A percentile compares a stretch with the other conserved stretches of the same genome.
Evolutionary conservation across 2,888 invertebrate species (phyloP).

Genomic region (Trichopria drosophilae): DNA sequence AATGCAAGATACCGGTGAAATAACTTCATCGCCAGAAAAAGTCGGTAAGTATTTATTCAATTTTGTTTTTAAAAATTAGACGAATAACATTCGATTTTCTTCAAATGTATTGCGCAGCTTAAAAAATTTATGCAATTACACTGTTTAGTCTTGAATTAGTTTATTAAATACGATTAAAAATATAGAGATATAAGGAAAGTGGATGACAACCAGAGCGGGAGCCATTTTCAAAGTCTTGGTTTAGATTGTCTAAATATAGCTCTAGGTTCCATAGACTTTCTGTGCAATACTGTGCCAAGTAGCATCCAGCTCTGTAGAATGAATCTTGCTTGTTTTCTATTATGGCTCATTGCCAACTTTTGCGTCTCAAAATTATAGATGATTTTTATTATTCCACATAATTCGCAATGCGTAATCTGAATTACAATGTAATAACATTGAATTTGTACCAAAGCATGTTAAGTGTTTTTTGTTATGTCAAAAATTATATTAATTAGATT

Average conservation of each 20-base stretch:
- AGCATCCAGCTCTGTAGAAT: slow-evolving; percentile 49
- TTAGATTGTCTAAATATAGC: slow-evolving; percentile 58
- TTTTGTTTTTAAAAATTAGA: no score
- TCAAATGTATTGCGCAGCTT: no score
- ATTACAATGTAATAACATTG: not conserved
- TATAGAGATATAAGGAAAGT: slow-evolving; percentile 12
- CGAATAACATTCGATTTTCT: no score
- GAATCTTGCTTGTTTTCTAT: slow-evolving; percentile 49
- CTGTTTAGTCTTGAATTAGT: no score
- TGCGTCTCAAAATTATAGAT: slow-evolving; percentile 42
- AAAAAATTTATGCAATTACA: no score
- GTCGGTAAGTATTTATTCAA: no score
- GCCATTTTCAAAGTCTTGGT: slow-evolving; percentile 58
- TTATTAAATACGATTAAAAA: no score
- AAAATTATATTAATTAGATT: no score
- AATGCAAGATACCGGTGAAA: no score
- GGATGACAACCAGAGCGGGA: slow-evolving; percentile 39
- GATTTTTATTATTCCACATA: slow-evolving; percentile 24
- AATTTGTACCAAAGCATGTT: no score
- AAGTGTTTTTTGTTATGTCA: no score
- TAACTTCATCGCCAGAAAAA: no score
- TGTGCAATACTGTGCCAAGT: slow-evolving; percentile 48
- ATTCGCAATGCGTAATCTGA: not conserved
- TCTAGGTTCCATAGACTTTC: slow-evolving; percentile 52
- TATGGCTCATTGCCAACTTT: slow-evolving; percentile 51